Conservation (phyloP, 2,888 invertebrate species). For the Idaea aversata region DNA sequence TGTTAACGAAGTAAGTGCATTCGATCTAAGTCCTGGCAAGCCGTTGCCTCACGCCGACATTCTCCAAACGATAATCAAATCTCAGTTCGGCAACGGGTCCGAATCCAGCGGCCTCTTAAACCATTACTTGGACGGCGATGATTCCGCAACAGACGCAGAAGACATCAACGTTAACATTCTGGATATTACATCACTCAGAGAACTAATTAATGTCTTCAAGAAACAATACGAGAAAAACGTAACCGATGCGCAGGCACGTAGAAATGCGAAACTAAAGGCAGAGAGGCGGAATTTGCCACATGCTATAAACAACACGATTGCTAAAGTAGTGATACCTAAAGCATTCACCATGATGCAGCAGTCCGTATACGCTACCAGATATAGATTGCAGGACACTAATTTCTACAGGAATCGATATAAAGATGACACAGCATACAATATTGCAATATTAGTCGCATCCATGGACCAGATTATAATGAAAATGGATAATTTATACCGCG, state of each 20-base stretch:
- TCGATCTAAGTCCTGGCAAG: neutral
- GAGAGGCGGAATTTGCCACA: conserved; percentile 5
- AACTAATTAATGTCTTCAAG: conserved; percentile 23
- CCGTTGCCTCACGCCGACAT: conserved; percentile 23
- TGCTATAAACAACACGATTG: conserved; percentile 12
- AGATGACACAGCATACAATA: conserved; percentile 22
- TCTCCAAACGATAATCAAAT: conserved; percentile 18
- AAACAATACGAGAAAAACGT: conserved; percentile 12
- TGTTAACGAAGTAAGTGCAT: neutral
- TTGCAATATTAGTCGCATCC: conserved; percentile 38
- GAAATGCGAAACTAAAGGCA: no score
- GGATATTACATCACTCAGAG: conserved; percentile 25
- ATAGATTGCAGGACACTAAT: conserved; percentile 31
- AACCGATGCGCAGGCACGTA: neutral
- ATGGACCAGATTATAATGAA: conserved; percentile 35
- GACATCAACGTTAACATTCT: conserved; percentile 24
- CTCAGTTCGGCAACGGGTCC: conserved; percentile 12
- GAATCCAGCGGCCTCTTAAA: conserved; percentile 23
- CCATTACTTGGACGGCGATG: conserved; percentile 22
- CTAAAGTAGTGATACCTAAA: neutral
- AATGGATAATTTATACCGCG: conserved; percentile 33
- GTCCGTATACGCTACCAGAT: conserved; percentile 38
- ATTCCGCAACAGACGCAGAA: conserved; percentile 2
- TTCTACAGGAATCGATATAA: conserved; percentile 24
- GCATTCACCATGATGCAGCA: conserved; percentile 33